phyloP scores from a whole-genome alignment of 2,113 vertebrate species.

The Psittacus erithacus region DNA sequence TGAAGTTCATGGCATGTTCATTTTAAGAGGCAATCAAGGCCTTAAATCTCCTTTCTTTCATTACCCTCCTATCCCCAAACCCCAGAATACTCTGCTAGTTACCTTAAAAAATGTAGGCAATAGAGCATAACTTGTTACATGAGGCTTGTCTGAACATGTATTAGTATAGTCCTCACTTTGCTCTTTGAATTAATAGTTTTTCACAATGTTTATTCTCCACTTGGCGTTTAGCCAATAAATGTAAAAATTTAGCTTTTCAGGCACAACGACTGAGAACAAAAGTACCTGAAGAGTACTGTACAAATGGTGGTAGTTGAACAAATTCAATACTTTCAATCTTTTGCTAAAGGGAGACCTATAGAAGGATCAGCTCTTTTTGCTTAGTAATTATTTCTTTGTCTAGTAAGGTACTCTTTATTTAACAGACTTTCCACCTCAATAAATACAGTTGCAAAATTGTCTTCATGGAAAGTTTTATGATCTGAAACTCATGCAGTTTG shows the following conservation, averaged over 20 bases:
- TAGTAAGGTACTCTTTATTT: background rate
- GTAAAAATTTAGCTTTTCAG: background rate
- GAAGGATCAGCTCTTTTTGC: background rate
- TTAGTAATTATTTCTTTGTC: background rate
- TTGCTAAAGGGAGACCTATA: background rate
- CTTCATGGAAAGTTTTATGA: background rate
- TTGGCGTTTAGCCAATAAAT: background rate
- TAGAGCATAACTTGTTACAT: background rate
- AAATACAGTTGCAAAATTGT: background rate
- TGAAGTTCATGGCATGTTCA: background rate
- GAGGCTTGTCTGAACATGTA: background rate
- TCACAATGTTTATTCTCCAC: background rate
- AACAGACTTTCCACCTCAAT: background rate
- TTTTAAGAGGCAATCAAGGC: conserved; percentile 3
- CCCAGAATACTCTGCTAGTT: background rate
- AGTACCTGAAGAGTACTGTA: background rate
- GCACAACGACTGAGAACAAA: background rate
- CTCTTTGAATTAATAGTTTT: background rate
- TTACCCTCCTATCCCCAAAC: background rate
- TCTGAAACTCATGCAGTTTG: background rate
- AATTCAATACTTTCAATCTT: background rate
- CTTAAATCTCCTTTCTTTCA: background rate
- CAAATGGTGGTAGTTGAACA: background rate
- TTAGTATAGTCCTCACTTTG: background rate
- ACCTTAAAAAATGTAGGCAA: background rate